phyloP scores from a whole-genome alignment of 2,113 vertebrate species.

The Boulengeromyrus knoepffleri region DNA sequence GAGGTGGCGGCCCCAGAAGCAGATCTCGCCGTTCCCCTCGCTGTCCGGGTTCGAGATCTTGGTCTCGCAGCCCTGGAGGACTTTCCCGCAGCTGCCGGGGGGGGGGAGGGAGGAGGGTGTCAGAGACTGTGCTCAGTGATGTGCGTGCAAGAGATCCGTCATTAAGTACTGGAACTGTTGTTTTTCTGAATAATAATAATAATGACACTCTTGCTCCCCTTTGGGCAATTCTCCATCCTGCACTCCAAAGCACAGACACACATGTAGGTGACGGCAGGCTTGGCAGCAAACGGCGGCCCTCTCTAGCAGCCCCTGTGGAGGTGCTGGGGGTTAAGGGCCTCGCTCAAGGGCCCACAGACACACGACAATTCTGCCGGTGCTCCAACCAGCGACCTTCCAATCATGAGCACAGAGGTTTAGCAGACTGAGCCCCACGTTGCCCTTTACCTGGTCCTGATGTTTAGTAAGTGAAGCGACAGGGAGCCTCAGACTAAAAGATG shows the following conservation, averaged over 20 bases:
- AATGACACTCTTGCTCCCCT: background rate
- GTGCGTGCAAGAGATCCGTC: background rate
- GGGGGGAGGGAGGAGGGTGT: no score
- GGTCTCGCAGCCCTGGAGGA: constrained; percentile 66
- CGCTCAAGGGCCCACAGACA: background rate
- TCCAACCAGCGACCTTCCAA: background rate
- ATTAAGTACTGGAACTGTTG: background rate
- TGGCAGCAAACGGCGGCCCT: background rate
- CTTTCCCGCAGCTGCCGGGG: constrained; percentile 75
- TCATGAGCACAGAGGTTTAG: background rate
- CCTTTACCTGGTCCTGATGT: no score
- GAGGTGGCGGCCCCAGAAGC: constrained; percentile 81
- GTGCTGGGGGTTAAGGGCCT: background rate
- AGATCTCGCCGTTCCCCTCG: constrained; percentile 74
- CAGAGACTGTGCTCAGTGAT: background rate
- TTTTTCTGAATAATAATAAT: background rate
- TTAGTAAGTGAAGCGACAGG: no score
- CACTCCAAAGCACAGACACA: background rate
- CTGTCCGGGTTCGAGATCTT: constrained; percentile 62
- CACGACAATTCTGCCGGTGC: background rate
- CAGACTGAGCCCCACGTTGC: background rate
- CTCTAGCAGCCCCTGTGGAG: background rate
- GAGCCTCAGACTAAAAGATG: no score
- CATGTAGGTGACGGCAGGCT: background rate
- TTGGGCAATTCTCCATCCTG: background rate